Evolutionary conservation across 2,113 vertebrate species (phyloP).

Genomic region (Brevimyrus niger): DNA sequence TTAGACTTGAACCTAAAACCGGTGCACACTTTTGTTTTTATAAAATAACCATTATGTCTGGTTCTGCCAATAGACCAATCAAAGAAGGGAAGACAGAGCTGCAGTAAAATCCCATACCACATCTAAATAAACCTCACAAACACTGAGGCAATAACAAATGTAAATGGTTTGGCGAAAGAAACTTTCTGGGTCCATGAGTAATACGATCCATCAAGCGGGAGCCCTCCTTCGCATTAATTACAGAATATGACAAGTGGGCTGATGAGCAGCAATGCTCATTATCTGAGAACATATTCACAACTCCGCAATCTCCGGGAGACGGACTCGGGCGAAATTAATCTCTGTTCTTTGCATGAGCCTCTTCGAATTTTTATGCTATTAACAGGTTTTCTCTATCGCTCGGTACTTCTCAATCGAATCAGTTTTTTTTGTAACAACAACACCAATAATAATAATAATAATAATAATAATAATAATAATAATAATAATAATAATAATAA

Average conservation of each 20-base stretch:
- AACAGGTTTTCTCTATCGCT: slow-evolving; percentile 99
- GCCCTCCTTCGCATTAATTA: slow-evolving; percentile 99
- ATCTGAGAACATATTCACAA: slow-evolving; percentile 99
- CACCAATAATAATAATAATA: not conserved
- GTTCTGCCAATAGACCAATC: not conserved
- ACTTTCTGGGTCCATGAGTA: slow-evolving; percentile 99
- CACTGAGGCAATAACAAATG: slow-evolving; percentile 99
- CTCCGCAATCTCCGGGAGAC: slow-evolving; percentile 99
- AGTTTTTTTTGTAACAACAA: slow-evolving; percentile 52
- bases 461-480: not conserved
- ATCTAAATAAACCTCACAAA: slow-evolving; percentile 99
- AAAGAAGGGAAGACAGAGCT: slow-evolving; percentile 66
- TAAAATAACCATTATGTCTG: not conserved
- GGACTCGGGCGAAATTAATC: slow-evolving; percentile 99
- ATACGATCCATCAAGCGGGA: slow-evolving; percentile 99
- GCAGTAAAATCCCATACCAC: slow-evolving; percentile 89
- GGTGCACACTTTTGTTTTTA: not conserved
- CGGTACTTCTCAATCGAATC: slow-evolving; percentile 98
- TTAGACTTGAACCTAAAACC: not conserved
- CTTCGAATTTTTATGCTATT: slow-evolving; percentile 99
- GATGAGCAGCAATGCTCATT: slow-evolving; percentile 99
- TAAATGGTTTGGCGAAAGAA: slow-evolving; percentile 99
- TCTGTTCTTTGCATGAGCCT: slow-evolving; percentile 99
- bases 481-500: not conserved
- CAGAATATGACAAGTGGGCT: slow-evolving; percentile 99